Conservation (phyloP, 2,113 vertebrate genomes). For the Ammodytes marinus region DNA sequence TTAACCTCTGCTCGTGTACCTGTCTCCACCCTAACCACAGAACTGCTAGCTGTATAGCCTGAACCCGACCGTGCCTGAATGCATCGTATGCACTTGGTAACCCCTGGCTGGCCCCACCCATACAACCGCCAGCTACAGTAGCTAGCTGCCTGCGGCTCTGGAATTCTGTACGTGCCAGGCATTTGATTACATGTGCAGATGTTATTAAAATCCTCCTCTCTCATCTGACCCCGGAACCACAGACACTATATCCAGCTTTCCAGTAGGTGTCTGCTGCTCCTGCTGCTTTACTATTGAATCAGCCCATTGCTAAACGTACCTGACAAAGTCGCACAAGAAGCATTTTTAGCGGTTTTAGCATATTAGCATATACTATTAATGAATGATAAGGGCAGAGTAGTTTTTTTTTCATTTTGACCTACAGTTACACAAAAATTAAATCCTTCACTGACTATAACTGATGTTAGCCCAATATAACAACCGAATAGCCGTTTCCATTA, state of each 20-base stretch:
- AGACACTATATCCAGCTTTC: constrained; percentile 42
- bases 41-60: constrained; percentile 29
- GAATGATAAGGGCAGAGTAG: neutral
- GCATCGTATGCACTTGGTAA: constrained; percentile 52
- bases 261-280: constrained; percentile 32
- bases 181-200: constrained; percentile 82
- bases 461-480: neutral
- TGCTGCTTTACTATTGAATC: constrained; percentile 20
- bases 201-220: constrained; percentile 71
- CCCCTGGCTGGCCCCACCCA: constrained; percentile 58
- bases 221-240: constrained; percentile 50
- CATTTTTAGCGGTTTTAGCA: neutral
- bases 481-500: neutral
- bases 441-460: neutral
- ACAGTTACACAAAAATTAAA: neutral
- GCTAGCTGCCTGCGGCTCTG: constrained; percentile 61
- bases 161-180: constrained; percentile 68
- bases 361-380: neutral
- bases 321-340: constrained; percentile 5
- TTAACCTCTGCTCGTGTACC: constrained; percentile 42
- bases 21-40: constrained; percentile 53
- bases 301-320: constrained; percentile 2
- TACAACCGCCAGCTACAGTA: constrained; percentile 38
- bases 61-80: constrained; percentile 18
- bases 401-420: neutral